These are phyloP conservation scores for Eumerus sabulonum DNA, from an alignment of 2,888 invertebrate species.

Conservation along the genomic window DNA sequence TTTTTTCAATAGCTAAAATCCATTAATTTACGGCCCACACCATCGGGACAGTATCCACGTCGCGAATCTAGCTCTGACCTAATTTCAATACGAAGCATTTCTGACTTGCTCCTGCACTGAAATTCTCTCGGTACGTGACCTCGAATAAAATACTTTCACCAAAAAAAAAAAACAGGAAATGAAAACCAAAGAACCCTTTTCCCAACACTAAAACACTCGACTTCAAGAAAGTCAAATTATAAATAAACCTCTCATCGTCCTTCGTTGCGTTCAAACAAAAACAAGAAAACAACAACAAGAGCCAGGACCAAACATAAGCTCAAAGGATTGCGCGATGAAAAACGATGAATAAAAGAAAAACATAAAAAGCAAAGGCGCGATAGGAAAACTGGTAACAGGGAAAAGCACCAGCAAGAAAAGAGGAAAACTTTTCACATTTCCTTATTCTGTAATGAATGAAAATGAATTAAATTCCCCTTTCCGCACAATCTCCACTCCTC, in stretches of 20 bases:
- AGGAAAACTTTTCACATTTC: slow-evolving; percentile 62
- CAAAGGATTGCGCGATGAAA: neutral
- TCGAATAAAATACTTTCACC: slow-evolving; percentile 46
- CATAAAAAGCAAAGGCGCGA: no score
- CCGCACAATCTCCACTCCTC: neutral
- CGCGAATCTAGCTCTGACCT: slow-evolving; percentile 22
- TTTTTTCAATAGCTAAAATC: no score
- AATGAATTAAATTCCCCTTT: slow-evolving; percentile 55
- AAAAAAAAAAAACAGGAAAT: slow-evolving; percentile 2
- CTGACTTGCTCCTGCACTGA: neutral
- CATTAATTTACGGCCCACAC: no score
- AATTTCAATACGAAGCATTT: slow-evolving; percentile 15
- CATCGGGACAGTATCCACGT: no score
- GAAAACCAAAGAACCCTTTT: slow-evolving; percentile 4
- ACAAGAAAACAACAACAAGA: slow-evolving; percentile 33
- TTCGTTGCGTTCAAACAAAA: slow-evolving; percentile 5
- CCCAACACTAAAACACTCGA: slow-evolving; percentile 27
- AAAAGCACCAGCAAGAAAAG: slow-evolving; percentile 24
- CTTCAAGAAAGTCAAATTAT: slow-evolving; percentile 38
- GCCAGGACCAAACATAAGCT: slow-evolving; percentile 29
- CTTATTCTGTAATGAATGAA: slow-evolving; percentile 53
- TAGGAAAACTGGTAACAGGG: neutral
- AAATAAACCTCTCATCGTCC: slow-evolving; percentile 40
- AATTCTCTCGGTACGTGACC: slow-evolving; percentile 43
- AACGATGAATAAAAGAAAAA: no score